Evolutionary conservation across 1,140 invertebrate genomes (phyloP).

Genomic region (Halictus rubicundus): DNA sequence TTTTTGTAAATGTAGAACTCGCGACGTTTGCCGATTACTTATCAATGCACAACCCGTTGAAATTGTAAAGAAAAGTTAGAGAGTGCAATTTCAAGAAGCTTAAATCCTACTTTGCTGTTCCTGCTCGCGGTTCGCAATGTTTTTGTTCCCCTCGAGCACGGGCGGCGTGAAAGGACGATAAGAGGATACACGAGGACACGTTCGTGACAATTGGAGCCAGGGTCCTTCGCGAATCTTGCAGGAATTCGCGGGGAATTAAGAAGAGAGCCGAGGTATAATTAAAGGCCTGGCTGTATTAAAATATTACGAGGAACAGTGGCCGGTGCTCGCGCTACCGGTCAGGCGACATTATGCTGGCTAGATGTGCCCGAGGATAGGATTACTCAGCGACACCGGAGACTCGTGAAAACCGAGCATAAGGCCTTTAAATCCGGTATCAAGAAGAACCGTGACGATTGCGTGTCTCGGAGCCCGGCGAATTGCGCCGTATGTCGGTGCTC

Average conservation of each 20-base stretch:
- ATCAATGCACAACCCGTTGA: no score
- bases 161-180: no score
- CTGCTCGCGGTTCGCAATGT: no score
- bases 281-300: conserved; percentile 8
- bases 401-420: conserved; percentile 75
- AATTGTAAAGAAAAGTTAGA: no score
- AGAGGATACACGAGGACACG: no score
- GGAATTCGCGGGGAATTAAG: not conserved
- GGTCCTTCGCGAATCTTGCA: not conserved
- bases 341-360: conserved; percentile 69
- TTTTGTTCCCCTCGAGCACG: no score
- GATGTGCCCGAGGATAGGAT: conserved; percentile 72
- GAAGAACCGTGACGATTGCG: conserved; percentile 61
- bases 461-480: conserved; percentile 37
- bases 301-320: conserved; percentile 19
- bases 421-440: conserved; percentile 63
- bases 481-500: not conserved
- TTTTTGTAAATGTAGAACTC: no score
- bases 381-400: conserved; percentile 75
- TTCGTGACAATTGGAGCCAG: no score
- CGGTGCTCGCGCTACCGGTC: conserved; percentile 69
- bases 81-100: no score
- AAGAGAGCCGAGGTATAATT: not conserved
- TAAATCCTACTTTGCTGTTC: no score
- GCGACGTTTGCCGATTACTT: no score